phyloP scores from a whole-genome alignment of 1,140 invertebrate genomes.

The Drosophila orosa region DNA sequence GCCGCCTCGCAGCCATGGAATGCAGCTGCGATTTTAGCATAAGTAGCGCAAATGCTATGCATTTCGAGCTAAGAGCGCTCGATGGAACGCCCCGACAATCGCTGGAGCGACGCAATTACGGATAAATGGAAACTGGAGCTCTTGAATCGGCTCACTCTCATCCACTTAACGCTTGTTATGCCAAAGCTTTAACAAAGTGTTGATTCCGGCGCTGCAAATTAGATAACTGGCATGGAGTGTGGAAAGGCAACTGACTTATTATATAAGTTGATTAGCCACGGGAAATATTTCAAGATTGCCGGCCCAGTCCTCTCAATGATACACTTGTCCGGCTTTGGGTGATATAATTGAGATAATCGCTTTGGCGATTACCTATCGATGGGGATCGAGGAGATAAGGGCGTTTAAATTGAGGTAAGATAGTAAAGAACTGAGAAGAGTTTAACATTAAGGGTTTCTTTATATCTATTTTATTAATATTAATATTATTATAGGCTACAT shows the following conservation, averaged over 20 bases:
- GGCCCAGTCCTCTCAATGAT: constrained; percentile 2
- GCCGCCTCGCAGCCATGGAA: constrained; percentile 34
- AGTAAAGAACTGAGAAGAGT: not conserved
- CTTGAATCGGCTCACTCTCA: constrained; percentile 20
- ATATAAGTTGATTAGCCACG: constrained; percentile 29
- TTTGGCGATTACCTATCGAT: not conserved
- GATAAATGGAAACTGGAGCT: constrained; percentile 59
- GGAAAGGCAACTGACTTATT: constrained; percentile 47
- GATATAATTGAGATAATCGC: constrained; percentile 18
- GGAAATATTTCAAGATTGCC: constrained; percentile 29
- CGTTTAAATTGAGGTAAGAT: not conserved
- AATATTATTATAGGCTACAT: too few species aligned
- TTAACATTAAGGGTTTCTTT: too few species aligned
- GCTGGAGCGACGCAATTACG: constrained; percentile 65
- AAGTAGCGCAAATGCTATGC: constrained; percentile 75
- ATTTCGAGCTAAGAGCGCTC: constrained; percentile 54
- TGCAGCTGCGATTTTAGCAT: constrained; percentile 64
- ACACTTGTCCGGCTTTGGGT: constrained; percentile 13
- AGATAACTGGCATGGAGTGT: constrained; percentile 41
- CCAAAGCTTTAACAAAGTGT: constrained; percentile 36
- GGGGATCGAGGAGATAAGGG: not conserved
- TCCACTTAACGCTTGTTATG: constrained; percentile 49
- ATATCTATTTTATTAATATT: too few species aligned
- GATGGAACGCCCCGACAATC: constrained; percentile 33
- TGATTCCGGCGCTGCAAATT: constrained; percentile 40